Evolutionary conservation across 2,797 vertebrate genomes (phyloP), one percentile per base, ranked within the genome.

Genomic region (Pogonophryne albipinna): DNA sequence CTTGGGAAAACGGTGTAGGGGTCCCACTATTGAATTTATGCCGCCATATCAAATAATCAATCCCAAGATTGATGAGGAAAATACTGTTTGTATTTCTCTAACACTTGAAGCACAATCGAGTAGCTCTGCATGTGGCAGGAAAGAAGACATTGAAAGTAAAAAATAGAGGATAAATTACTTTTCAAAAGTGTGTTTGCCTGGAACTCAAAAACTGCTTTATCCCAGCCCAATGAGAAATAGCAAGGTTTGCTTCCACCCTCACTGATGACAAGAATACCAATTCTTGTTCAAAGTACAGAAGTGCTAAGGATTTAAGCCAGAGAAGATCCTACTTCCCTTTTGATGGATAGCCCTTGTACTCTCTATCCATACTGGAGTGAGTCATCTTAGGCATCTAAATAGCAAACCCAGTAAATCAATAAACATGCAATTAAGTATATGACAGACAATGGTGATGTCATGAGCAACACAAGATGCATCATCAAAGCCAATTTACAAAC

Each of bases 201-300:
- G 80, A 83, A 89, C 46, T 85, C 85, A 88, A 84, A 75, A 58
- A 85, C 72, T 71, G 77, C 76, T 89, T 89, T 55, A 85, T 87
- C 79, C 76, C 75, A 82, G 68, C 92, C 92, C 91, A 91, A 86
- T 92, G 92, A 93, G 88, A 93, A 92, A 92, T 90, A 85, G 89
- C 89, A 92, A 84, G 87, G 83, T 79, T 88, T 85, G 83, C 90
- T 91, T 89, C 90, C 85, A 83, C 78, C 81, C 72, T 51, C 78
- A 76, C 89, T 83, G 79, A 91, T 85, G 91, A 86, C 80, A 85
- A 87, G 93, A 94, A 95, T 95, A 94, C 90, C 85, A 94, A 95
- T 93, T 90, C 85, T 76, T 85, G 86, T 93, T 92, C 86, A 89
- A 92, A 92, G 91, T 90, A 80, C 82, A 70, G 76, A 70, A 84